phyloP scores from a whole-genome alignment of 1,140 invertebrate genomes.

The Drosophila hydei region DNA sequence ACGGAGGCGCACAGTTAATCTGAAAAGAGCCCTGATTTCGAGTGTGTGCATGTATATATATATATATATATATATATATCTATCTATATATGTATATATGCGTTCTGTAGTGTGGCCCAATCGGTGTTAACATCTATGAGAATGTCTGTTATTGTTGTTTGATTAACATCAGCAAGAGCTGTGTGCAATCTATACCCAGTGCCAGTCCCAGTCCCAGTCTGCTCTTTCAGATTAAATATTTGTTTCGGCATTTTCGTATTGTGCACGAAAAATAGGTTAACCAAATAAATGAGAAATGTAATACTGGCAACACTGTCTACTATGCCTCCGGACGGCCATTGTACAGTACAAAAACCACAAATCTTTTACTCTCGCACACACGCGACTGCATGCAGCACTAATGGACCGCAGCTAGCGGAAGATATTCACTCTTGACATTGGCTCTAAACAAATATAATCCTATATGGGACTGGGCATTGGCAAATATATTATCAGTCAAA shows the following conservation, averaged over 20 bases:
- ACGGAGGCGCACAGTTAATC: constrained; percentile 61
- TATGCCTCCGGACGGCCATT: constrained; percentile 8
- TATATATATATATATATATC: constrained; percentile 19
- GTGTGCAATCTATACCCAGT: constrained; percentile 38
- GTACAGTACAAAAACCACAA: constrained; percentile 3
- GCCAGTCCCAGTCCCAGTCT: too few relatives aligned
- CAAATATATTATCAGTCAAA: constrained; percentile 50
- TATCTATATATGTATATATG: constrained; percentile 18
- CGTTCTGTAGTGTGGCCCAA: constrained; percentile 27
- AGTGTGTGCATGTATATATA: constrained; percentile 20
- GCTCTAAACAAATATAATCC: too few relatives aligned
- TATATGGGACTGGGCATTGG: constrained; percentile 22
- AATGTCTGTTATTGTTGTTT: constrained; percentile 64
- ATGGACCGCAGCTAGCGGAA: constrained; percentile 27
- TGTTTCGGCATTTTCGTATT: too few relatives aligned
- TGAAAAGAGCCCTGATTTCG: constrained; percentile 53
- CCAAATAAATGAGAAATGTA: constrained; percentile 38
- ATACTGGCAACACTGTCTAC: constrained; percentile 22
- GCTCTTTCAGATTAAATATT: constrained; percentile 33
- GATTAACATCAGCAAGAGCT: constrained; percentile 66
- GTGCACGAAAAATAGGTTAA: constrained; percentile 40
- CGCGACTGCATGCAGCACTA: constrained; percentile 16
- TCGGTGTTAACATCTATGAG: constrained; percentile 26
- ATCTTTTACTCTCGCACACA: constrained; percentile 10
- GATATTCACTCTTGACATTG: constrained; percentile 12